These are phyloP conservation scores for Cephus nigrinus DNA, from an alignment of 2,888 invertebrate genomes.

Conservation along the genomic window DNA sequence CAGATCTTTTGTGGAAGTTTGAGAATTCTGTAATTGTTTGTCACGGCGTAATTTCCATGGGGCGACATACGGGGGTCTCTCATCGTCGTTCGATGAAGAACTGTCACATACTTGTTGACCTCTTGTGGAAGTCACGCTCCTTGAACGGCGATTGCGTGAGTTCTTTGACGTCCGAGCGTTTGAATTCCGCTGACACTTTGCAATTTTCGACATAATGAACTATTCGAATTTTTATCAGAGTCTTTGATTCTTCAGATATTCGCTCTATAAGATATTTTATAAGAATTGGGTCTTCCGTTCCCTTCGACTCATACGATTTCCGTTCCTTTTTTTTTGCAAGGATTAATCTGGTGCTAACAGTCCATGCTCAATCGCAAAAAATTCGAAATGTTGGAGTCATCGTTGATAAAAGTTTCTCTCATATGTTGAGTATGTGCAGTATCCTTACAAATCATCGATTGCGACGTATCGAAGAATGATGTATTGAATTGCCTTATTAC, in stretches of 20 bases:
- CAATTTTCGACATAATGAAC: not conserved
- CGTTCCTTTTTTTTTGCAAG: not conserved
- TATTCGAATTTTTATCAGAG: not conserved
- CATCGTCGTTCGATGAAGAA: not conserved
- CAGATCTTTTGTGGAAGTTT: not conserved
- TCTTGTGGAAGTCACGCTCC: not conserved
- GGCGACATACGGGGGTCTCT: not conserved
- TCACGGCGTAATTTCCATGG: not conserved
- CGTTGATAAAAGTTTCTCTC: not conserved
- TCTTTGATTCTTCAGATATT: no score
- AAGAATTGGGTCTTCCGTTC: not conserved
- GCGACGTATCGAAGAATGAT: not conserved
- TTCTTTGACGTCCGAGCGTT: not conserved
- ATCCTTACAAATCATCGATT: not conserved
- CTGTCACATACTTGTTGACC: not conserved
- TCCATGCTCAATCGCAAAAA: not conserved
- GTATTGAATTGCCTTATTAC: not conserved
- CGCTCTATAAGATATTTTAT: not conserved
- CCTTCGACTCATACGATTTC: not conserved
- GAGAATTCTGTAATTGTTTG: not conserved
- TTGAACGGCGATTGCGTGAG: not conserved
- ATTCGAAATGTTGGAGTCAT: not conserved
- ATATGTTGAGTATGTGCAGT: not conserved
- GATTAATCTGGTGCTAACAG: not conserved
- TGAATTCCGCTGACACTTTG: not conserved